These are phyloP conservation scores for Hemaris fuciformis DNA, from an alignment of 2,888 invertebrate species.

Conservation along the genomic window DNA sequence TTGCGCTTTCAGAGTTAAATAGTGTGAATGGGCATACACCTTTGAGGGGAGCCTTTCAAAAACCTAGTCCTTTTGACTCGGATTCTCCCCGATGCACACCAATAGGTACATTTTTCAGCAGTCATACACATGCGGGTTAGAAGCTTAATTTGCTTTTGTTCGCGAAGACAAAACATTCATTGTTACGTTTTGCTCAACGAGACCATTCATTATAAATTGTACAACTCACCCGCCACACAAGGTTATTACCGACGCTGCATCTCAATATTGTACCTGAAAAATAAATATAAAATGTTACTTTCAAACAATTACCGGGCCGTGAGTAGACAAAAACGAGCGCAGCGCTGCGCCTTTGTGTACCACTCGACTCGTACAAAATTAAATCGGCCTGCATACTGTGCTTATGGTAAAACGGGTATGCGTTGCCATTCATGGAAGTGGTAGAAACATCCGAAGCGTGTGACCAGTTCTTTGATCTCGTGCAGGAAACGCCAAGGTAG, in stretches of 20 bases:
- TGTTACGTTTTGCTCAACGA: background rate
- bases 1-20: constrained; percentile 25
- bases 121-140: background rate
- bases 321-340: background rate
- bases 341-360: background rate
- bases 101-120: constrained; percentile 14
- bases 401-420: constrained; percentile 29
- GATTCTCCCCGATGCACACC: constrained; percentile 18
- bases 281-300: constrained; percentile 11
- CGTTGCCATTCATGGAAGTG: constrained; percentile 30
- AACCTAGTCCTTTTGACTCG: constrained; percentile 12
- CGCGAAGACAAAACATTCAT: background rate
- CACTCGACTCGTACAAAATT: constrained; percentile 11
- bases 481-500: constrained; percentile 23
- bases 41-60: constrained; percentile 27
- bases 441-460: constrained; percentile 18
- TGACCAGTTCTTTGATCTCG: constrained; percentile 29
- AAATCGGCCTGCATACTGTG: constrained; percentile 7
- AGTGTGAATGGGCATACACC: constrained; percentile 24
- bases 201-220: background rate
- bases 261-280: constrained; percentile 36
- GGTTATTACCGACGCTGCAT: constrained; percentile 42
- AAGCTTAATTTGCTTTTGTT: background rate
- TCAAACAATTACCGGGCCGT: background rate
- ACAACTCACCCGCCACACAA: constrained; percentile 43